Conservation (phyloP, 37 sponge, comb jelly and placozoan species). For the Theonella swinhoei region DNA sequence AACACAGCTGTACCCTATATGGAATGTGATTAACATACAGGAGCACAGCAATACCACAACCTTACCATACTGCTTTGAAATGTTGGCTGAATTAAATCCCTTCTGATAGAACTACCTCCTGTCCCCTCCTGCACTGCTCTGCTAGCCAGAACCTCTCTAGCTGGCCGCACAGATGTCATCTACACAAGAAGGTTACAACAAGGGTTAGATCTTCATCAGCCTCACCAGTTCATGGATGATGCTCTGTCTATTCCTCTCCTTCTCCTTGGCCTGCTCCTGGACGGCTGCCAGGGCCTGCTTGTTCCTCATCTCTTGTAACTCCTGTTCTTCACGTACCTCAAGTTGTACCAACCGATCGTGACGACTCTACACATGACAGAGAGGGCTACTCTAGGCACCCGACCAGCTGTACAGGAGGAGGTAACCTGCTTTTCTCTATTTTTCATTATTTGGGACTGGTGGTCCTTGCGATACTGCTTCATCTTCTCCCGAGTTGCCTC, state of each 20-base stretch:
- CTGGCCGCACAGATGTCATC: conserved; percentile 52
- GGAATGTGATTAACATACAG: too few species aligned
- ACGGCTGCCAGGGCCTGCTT: conserved; percentile 27
- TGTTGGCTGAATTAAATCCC: conserved; percentile 4
- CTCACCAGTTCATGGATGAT: conserved; percentile 75
- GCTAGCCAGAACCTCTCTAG: conserved; percentile 60
- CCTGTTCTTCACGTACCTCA: conserved; percentile 39
- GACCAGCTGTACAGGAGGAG: not conserved
- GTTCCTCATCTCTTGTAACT: conserved; percentile 48
- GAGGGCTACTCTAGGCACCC: not conserved
- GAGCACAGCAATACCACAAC: too few species aligned
- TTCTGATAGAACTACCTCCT: not conserved
- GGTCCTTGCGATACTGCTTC: conserved; percentile 84
- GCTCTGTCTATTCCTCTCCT: conserved; percentile 66
- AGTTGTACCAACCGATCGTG: conserved; percentile 26
- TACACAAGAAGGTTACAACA: not conserved
- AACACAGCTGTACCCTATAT: conserved; percentile 56
- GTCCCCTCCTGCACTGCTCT: not conserved
- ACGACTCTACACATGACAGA: conserved; percentile 16
- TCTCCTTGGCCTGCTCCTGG: conserved; percentile 25
- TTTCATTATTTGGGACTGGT: conserved; percentile 80
- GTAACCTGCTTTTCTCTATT: conserved; percentile 79
- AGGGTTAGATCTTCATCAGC: not conserved
- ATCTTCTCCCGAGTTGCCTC: conserved; percentile 70
- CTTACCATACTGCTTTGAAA: conserved; percentile 29